Base-by-base conservation (phyloP, 1,140 invertebrate genomes). In the Nomia melanderi region DNA sequence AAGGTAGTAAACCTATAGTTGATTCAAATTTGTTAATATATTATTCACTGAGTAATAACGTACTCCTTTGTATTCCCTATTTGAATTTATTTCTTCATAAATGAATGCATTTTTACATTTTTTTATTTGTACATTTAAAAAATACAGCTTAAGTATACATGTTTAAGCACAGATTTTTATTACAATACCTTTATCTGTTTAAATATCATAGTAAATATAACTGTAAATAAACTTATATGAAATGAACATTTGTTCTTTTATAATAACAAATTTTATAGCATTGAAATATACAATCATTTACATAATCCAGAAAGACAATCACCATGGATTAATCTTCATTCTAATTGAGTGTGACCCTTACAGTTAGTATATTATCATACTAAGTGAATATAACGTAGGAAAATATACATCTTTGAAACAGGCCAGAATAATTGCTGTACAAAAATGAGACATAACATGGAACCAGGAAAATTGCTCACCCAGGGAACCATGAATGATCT, bases 121-220 rank as follows among this genome's bases (percentile, higher is more conserved):
- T 27, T 69, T 82, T 84, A 84, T 84, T 84, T 44, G 39, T 59
- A 72, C 57, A 73, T 59, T 77, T 77, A 70, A 50, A 77, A 84
- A 79, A 83, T 76, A 84, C 67, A 73, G 11, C 9, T 33, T 71
- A 63, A 14, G n/a, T 14, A 63, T 65, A 82, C 29, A 70, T 67
- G 9, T 44, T 25, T 33, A 69, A 56, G 47, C 39, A 27, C 25
- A 66, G 29, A 20, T 14, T 36, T 14, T 39, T 67, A 65, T 65
- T 57, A 77, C 6, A 44, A 44, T 47, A 50, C 53, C 5, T 36
- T 60, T 33, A 5, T 54, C 33, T 31, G n/a, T 41, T 29, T 39
- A 11, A 53, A 36, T 25, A 23, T 54, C 41, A 14, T 27, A 23
- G 39, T 65, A 66, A 44, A 53, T 66, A 67, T 27, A 66, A 56